Percentiles rank a stretch among this genome's conserved stretches.
Conservation (phyloP, 1,140 invertebrate genomes). For the Aphaenogaster ashmeadi region DNA sequence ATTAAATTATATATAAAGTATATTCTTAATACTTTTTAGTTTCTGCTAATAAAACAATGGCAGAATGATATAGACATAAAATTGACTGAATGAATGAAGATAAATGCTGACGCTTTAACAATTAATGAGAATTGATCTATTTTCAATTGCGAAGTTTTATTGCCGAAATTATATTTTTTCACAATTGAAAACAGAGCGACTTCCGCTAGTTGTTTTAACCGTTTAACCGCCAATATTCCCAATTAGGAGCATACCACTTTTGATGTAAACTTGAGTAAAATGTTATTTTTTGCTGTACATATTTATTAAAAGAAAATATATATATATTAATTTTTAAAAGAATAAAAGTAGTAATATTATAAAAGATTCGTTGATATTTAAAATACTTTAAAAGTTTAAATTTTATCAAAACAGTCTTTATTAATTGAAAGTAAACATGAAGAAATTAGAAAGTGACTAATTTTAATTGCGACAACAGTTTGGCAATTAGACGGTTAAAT, state of each 20-base stretch:
- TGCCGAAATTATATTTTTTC: slow-evolving; percentile 12
- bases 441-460: neutral
- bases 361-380: neutral
- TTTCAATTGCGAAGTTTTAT: slow-evolving; percentile 28
- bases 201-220: slow-evolving; percentile 15
- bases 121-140: slow-evolving; percentile 12
- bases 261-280: neutral
- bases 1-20: neutral
- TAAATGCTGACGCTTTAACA: slow-evolving; percentile 13
- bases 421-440: neutral
- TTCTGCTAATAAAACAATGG: neutral
- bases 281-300: neutral
- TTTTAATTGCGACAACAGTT: slow-evolving; percentile 1
- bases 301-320: neutral
- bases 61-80: neutral
- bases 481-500: slow-evolving; percentile 28
- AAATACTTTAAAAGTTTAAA: neutral
- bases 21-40: neutral
- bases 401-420: neutral
- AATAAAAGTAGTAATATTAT: slow-evolving; percentile 8
- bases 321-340: neutral
- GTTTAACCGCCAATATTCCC: slow-evolving; percentile 6
- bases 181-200: slow-evolving; percentile 21
- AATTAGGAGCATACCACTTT: neutral
- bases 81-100: neutral